Conservation (phyloP, 2,888 invertebrate genomes). For the Phengaris alcon region DNA sequence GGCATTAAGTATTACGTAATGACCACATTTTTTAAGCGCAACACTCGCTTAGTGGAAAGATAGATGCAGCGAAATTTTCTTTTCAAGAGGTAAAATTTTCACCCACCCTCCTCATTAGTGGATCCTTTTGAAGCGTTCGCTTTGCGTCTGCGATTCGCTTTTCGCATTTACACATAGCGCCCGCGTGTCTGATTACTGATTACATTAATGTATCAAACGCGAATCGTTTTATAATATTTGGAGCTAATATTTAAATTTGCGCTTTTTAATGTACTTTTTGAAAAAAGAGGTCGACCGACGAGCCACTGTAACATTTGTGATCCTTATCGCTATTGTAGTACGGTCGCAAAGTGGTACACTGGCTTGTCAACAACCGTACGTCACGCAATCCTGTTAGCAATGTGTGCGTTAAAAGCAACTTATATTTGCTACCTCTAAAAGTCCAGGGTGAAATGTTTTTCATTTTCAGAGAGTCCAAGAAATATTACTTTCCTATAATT, state of each 20-base stretch:
- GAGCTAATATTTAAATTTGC: neutral
- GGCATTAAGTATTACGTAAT: slow-evolving; percentile 38
- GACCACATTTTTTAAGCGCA: slow-evolving; percentile 39
- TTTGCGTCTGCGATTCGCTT: slow-evolving; percentile 43
- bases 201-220: slow-evolving; percentile 29
- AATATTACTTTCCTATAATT: too few species aligned
- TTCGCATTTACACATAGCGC: slow-evolving; percentile 39
- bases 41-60: slow-evolving; percentile 39
- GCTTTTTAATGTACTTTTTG: too few species aligned
- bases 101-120: slow-evolving; percentile 44
- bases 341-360: too few species aligned
- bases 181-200: slow-evolving; percentile 33
- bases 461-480: too few species aligned
- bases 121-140: slow-evolving; percentile 44
- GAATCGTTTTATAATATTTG: neutral
- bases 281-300: too few species aligned
- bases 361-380: too few species aligned
- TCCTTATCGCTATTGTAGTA: too few species aligned
- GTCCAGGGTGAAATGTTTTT: too few species aligned
- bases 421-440: too few species aligned
- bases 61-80: slow-evolving; percentile 43
- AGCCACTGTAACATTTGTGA: too few species aligned
- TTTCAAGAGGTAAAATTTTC: slow-evolving; percentile 44
- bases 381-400: too few species aligned
- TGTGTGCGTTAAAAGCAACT: too few species aligned